Percentiles rank a stretch among this genome's conserved stretches.
Evolutionary conservation across 2,113 vertebrate genomes (phyloP).

Genomic region (Bufo gargarizans): DNA sequence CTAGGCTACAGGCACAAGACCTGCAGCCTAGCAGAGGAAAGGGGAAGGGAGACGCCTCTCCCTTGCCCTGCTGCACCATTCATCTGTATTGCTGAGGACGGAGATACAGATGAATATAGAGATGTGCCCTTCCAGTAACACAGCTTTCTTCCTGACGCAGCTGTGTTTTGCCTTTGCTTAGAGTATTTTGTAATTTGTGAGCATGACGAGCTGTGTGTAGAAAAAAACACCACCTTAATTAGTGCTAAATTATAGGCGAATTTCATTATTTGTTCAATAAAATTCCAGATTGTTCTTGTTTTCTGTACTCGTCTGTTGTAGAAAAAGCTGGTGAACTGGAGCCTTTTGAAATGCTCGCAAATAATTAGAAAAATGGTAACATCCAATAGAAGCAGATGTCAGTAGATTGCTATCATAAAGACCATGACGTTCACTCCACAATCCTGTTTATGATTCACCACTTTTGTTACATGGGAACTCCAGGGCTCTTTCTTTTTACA

Average conservation of each 20-base stretch:
- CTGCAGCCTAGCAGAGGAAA: too few relatives aligned
- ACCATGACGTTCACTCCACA: background rate
- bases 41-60: too few relatives aligned
- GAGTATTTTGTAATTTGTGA: background rate
- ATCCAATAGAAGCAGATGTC: constrained; percentile 21
- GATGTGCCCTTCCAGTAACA: too few relatives aligned
- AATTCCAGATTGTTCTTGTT: constrained; percentile 20
- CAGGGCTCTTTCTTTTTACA: background rate
- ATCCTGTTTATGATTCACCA: background rate
- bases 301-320: background rate
- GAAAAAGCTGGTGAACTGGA: background rate
- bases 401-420: constrained; percentile 32
- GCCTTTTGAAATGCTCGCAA: background rate
- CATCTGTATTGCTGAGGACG: too few relatives aligned
- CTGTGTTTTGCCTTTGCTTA: constrained; percentile 18
- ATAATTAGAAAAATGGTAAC: background rate
- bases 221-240: constrained; percentile 22
- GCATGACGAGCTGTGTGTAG: constrained; percentile 4
- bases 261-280: constrained; percentile 15
- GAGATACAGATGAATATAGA: too few relatives aligned
- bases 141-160: background rate
- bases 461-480: background rate
- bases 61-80: too few relatives aligned
- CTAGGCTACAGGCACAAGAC: too few relatives aligned
- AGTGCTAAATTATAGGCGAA: constrained; percentile 19